These are phyloP conservation scores for Noctuana brunneofusca DNA, from an alignment of 2,888 invertebrate genomes.

Conservation along the genomic window DNA sequence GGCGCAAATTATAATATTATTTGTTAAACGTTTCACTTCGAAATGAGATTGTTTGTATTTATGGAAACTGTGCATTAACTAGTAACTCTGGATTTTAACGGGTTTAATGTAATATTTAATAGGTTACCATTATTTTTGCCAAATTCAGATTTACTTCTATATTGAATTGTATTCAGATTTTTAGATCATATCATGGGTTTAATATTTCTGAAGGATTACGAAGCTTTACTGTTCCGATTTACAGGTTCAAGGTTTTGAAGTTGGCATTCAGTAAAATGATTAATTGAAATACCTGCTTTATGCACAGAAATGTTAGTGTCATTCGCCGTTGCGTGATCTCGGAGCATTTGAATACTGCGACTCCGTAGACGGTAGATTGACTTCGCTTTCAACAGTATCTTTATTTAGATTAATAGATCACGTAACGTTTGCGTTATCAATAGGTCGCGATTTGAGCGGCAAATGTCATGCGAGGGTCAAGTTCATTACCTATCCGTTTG, in stretches of 20 bases:
- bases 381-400: conserved; percentile 3
- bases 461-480: conserved; percentile 18
- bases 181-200: neutral
- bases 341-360: conserved; percentile 2
- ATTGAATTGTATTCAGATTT: neutral
- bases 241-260: neutral
- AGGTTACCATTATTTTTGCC: neutral
- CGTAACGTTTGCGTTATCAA: conserved; percentile 11
- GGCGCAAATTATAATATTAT: conserved; percentile 24
- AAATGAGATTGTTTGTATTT: neutral
- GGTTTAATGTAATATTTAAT: neutral
- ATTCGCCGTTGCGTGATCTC: conserved; percentile 4
- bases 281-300: neutral
- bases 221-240: neutral
- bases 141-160: neutral
- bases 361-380: neutral
- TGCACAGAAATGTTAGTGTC: neutral
- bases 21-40: conserved; percentile 3
- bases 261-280: neutral
- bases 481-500: neutral
- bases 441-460: conserved; percentile 12
- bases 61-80: conserved; percentile 3
- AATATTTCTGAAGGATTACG: neutral
- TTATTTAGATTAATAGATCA: conserved; percentile 12
- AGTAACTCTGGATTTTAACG: neutral